A percentile compares a stretch with the other conserved stretches of the same genome.
These are phyloP conservation scores for Lacerta viridis DNA, from an alignment of 2,797 vertebrate genomes.

Conservation along the genomic window DNA sequence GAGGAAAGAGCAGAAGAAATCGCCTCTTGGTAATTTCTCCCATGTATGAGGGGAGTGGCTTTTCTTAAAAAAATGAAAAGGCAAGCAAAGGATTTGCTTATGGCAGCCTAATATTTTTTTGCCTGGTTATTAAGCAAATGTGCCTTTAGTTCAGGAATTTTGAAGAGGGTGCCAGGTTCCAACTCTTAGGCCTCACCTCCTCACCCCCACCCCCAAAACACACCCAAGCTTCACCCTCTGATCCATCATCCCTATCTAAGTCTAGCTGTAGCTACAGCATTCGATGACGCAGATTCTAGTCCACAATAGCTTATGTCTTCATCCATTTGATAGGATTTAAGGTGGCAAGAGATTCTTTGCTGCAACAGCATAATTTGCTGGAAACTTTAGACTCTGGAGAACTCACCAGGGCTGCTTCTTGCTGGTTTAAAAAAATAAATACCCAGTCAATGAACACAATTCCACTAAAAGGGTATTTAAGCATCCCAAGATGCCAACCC, in stretches of 20 bases:
- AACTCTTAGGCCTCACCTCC: too few species aligned
- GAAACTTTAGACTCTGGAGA: background rate
- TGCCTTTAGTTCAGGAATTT: background rate
- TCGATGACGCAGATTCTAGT: background rate
- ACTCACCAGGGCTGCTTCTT: background rate
- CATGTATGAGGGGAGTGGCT: background rate
- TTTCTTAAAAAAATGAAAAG: too few species aligned
- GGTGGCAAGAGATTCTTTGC: background rate
- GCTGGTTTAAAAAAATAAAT: background rate
- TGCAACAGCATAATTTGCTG: background rate
- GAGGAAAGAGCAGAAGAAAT: background rate
- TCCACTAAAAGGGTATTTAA: background rate
- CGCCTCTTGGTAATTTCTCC: background rate
- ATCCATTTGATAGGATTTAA: background rate
- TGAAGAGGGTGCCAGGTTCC: background rate
- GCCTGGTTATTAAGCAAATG: background rate
- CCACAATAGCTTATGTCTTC: background rate
- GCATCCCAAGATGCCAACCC: background rate
- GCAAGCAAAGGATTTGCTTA: background rate
- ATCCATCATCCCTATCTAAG: background rate
- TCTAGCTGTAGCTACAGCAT: background rate
- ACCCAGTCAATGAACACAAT: background rate
- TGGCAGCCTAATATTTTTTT: background rate
- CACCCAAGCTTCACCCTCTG: background rate
- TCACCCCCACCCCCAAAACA: background rate